Evolutionary conservation across 1,140 invertebrate species (phyloP), one percentile per base, ranked within the genome.

Genomic region (Drosophila biarmipes): DNA sequence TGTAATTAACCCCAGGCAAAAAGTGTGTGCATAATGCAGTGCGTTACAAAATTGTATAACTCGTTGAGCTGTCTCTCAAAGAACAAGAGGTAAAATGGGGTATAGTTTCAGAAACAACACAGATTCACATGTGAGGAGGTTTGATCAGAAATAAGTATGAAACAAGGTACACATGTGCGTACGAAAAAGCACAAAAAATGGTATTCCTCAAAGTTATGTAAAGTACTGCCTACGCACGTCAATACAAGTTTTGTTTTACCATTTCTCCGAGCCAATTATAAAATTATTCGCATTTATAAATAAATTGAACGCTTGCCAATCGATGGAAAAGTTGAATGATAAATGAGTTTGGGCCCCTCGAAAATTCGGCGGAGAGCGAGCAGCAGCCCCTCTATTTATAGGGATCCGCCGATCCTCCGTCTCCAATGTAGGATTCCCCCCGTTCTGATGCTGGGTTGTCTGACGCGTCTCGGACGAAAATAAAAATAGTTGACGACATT

Each of bases 401-500:
- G 61, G 19, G 15, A 66, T 17, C 43, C 27, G 11, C 35, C 19
- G 17, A 43, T 46, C 55, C 55, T 63, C 40, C 29, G 58, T 57
- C 12, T 31, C 19, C n/a, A 49, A 49, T 49, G 46, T 48, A 15
- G 45, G 10, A 43, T 46, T 17, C 27, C 37, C 17, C 17, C 17
- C 27, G 14, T 10, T 34, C 58, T 24, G 27, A 34, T 49, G 27
- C 15, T 29, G 12, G 42, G 6, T 6, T 56, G 37, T 42, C 52
- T 34, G 66, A 43, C 53, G 53, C 14, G 53, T 51, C 43, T 59
- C 69, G 40, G 10, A 12, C 24, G 37, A 74, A 53, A 64, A 73
- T 73, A 74, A 74, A 74, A 74, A 74, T 74, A 74, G 71, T 74
- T 74, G 72, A 57, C 59, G 72, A 66, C 71, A 74, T 74, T 74